Evolutionary conservation across 2,888 invertebrate species (phyloP).

Genomic region (Ceraclea dissimilis): DNA sequence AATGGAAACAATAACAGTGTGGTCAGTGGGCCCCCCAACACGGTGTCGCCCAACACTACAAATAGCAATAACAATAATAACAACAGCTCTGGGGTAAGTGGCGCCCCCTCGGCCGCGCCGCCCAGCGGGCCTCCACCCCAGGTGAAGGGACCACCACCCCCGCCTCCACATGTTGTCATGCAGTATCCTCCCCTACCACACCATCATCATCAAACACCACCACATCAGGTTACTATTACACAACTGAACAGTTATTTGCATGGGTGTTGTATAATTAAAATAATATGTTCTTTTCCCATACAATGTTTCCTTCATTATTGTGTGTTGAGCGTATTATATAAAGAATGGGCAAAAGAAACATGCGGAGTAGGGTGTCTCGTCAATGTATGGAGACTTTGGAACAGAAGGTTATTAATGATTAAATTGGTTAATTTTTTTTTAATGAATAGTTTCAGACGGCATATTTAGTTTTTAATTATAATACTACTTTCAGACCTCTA

Average conservation of each 20-base stretch:
- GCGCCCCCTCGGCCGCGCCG: slow-evolving; percentile 11
- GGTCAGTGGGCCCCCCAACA: slow-evolving; percentile 41
- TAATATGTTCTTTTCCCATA: no score
- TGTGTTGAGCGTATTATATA: no score
- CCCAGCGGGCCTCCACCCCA: slow-evolving; percentile 21
- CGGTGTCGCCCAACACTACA: slow-evolving; percentile 17
- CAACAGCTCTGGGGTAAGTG: slow-evolving; percentile 8
- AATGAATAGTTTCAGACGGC: no score
- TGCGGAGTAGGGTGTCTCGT: background rate
- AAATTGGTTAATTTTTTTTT: no score
- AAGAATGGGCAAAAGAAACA: no score
- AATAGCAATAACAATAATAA: slow-evolving; percentile 27
- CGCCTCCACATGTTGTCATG: slow-evolving; percentile 21
- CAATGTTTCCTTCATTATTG: no score
- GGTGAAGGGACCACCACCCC: slow-evolving; percentile 28
- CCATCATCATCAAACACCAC: slow-evolving; percentile 22
- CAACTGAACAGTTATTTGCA: no score
- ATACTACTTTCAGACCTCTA: no score
- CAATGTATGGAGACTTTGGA: no score
- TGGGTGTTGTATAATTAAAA: no score
- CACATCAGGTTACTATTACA: slow-evolving; percentile 19
- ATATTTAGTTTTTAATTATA: no score
- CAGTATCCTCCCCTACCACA: slow-evolving; percentile 33
- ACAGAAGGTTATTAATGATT: no score
- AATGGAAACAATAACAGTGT: slow-evolving; percentile 27